Percentiles rank a stretch among this genome's conserved stretches.
phyloP scores from a whole-genome alignment of 2,797 vertebrate genomes.

The Lepus townsendii region DNA sequence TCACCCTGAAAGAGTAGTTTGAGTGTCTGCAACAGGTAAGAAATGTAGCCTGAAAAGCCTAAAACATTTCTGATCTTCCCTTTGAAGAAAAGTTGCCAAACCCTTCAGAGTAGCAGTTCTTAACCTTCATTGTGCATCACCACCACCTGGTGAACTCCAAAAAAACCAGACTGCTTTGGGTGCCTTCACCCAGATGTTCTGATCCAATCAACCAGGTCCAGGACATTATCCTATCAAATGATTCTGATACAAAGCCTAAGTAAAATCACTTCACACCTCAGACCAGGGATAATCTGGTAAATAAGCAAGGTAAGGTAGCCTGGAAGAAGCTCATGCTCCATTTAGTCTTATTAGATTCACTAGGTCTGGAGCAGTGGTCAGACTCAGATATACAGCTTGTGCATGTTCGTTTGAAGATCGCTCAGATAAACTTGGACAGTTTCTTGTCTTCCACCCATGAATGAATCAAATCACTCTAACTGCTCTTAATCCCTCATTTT shows the following conservation, averaged over 20 bases:
- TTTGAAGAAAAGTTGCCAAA: neutral
- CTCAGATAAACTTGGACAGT: neutral
- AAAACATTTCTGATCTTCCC: neutral
- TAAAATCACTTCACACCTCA: neutral
- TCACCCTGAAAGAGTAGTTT: neutral
- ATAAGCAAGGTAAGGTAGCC: too few species aligned
- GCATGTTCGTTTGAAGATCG: neutral
- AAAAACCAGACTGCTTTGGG: neutral
- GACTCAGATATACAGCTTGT: neutral
- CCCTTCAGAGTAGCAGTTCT: neutral
- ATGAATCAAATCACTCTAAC: neutral
- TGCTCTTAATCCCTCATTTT: neutral
- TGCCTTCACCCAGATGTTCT: neutral
- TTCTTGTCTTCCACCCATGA: neutral
- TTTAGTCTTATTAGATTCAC: neutral
- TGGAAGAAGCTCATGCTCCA: neutral
- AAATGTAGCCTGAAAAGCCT: neutral
- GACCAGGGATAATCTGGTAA: neutral
- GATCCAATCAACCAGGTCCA: neutral
- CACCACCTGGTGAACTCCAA: neutral
- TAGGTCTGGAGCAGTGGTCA: neutral
- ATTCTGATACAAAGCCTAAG: neutral
- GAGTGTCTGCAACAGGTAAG: neutral
- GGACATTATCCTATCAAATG: neutral
- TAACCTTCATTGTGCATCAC: neutral